A percentile compares a stretch with the other conserved stretches of the same genome.
Evolutionary conservation across 2,113 vertebrate genomes (phyloP).

Genomic region (Andinoacara biseriatus): DNA sequence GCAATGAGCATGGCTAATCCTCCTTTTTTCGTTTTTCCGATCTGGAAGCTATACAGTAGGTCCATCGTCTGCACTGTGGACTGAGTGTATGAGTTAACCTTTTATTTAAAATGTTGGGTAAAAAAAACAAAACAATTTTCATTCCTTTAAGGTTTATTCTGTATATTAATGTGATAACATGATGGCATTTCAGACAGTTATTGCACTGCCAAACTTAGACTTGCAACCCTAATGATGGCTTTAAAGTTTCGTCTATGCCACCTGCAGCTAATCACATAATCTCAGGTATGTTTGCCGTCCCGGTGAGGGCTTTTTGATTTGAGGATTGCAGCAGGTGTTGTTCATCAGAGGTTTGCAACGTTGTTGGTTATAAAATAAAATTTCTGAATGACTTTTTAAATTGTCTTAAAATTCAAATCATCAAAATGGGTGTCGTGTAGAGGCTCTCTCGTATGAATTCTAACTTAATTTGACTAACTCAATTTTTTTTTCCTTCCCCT

Average conservation of each 20-base stretch:
- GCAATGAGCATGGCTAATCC: not conserved
- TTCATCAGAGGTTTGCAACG: not conserved
- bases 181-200: too few relatives aligned
- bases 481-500: slow-evolving; percentile 10
- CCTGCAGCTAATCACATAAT: not conserved
- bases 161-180: not conserved
- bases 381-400: slow-evolving; percentile 1
- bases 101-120: not conserved
- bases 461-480: slow-evolving; percentile 34
- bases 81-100: not conserved
- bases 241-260: too few relatives aligned
- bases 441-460: not conserved
- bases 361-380: not conserved
- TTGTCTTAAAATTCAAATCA: not conserved
- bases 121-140: not conserved
- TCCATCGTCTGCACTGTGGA: not conserved
- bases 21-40: not conserved
- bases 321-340: not conserved
- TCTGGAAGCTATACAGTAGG: not conserved
- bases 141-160: not conserved
- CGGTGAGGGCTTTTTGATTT: not conserved
- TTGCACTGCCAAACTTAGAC: not conserved
- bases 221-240: not conserved
- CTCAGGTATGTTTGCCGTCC: not conserved
- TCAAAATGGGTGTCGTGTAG: not conserved